These are phyloP conservation scores for Noctua janthina DNA, from an alignment of 2,888 invertebrate genomes.

Conservation along the genomic window DNA sequence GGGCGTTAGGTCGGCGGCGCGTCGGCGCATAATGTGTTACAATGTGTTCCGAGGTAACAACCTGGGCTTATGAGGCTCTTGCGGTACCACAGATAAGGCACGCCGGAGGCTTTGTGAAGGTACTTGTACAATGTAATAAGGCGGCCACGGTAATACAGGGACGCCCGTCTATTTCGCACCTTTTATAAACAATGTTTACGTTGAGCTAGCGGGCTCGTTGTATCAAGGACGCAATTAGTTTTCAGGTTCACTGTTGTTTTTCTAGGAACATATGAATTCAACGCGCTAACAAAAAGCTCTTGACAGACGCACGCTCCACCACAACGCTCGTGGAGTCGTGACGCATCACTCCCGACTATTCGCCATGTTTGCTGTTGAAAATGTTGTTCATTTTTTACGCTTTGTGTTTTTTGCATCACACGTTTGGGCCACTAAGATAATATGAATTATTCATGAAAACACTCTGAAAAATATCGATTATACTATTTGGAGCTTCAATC, in stretches of 20 bases:
- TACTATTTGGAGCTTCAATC: conserved; percentile 50
- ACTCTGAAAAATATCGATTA: conserved; percentile 40
- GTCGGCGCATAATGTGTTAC: conserved; percentile 87
- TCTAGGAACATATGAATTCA: conserved; percentile 65
- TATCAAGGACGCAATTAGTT: conserved; percentile 82
- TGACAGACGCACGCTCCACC: conserved; percentile 42
- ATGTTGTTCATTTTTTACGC: conserved; percentile 59
- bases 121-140: conserved; percentile 86
- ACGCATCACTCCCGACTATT: conserved; percentile 48
- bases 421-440: conserved; percentile 52
- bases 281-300: conserved; percentile 59
- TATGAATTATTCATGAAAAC: conserved; percentile 62
- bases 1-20: conserved; percentile 81
- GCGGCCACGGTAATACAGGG: conserved; percentile 79
- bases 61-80: conserved; percentile 86
- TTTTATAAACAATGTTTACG: conserved; percentile 83
- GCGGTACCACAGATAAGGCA: conserved; percentile 87
- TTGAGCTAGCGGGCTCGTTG: conserved; percentile 71
- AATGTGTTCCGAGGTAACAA: conserved; percentile 89
- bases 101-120: conserved; percentile 85
- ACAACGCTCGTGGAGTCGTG: conserved; percentile 30
- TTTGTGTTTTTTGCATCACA: conserved; percentile 56
- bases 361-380: conserved; percentile 60
- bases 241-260: conserved; percentile 71
- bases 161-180: conserved; percentile 80